Evolutionary conservation across 2,888 invertebrate genomes (phyloP), one percentile per base, ranked within the genome.

Genomic region (Amphiduros pacificus): DNA sequence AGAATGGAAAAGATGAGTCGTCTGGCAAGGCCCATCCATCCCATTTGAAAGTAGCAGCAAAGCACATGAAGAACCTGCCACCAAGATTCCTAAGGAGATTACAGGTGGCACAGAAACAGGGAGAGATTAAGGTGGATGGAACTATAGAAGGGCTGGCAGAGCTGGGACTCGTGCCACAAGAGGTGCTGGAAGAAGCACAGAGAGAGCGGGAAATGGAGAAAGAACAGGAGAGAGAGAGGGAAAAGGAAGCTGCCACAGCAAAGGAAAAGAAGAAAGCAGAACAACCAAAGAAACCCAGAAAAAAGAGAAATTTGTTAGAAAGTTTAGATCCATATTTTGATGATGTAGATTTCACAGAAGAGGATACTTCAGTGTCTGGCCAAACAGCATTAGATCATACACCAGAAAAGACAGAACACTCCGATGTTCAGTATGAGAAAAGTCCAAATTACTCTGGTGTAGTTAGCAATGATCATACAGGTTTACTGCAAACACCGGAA

Each of bases 61-160:
- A 71, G 48, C 71, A 71, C 60, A 71, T 71, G 71, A 66, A 65
- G 24, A 68, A 64, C 48, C 55, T 71, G 36, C 71, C 71, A 6
- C 71, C 71, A 14, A 44, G 71, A 24, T 71, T 71, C 41, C 55
- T 68, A 22, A 54, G 65, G 20, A 60, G 62, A 22, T 55, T 71
- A 24, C 64, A 70, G 41, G 60, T 22, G 2, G 24, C 55, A 9
- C 55, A 55, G 27, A 31, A 31, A 17, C 36, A 36, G 17, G 36
- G 36, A 11, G 36, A 36, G 36, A 36, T 36, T 17, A 9, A 17
- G 9, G 9, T 36, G 36, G 36, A 36, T 17, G 17, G 11, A 17
- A 9, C 9, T 9, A 9, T 60, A 65, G 53, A 62, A 49, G 70
- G 73, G 31, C 58, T 61, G 56, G 65, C 69, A 56, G 67, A 22